phyloP scores from a whole-genome alignment of 2,113 vertebrate species.

The Onychorhynchus coronatus region DNA sequence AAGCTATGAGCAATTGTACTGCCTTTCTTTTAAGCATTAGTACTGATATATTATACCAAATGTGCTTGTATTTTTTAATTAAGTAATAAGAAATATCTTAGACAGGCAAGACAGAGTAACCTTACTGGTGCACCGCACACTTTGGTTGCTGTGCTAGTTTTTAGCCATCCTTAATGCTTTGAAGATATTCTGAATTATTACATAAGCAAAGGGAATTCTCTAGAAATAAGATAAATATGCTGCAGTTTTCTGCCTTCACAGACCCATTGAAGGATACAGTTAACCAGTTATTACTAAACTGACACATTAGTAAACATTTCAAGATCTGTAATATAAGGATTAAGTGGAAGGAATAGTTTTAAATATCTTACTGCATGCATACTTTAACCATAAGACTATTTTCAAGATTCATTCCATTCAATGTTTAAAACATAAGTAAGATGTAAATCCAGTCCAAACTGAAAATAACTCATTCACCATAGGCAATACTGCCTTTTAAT shows the following conservation, averaged over 20 bases:
- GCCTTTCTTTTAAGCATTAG: neutral
- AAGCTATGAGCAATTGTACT: neutral
- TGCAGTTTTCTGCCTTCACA: neutral
- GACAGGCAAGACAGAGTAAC: slow-evolving; percentile 55
- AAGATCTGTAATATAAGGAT: neutral
- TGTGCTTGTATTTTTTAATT: neutral
- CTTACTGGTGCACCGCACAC: slow-evolving; percentile 37
- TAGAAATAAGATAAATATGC: neutral
- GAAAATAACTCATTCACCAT: neutral
- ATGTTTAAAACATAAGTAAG: neutral
- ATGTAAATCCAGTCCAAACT: neutral
- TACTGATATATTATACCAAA: slow-evolving; percentile 49
- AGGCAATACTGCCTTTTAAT: neutral
- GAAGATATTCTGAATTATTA: neutral
- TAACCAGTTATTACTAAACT: neutral
- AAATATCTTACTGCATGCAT: neutral
- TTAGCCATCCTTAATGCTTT: slow-evolving; percentile 68
- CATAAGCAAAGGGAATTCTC: neutral
- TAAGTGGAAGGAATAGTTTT: neutral
- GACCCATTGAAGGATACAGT: neutral
- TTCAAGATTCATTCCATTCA: neutral
- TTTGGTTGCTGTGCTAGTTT: slow-evolving; percentile 4
- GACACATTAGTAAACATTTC: neutral
- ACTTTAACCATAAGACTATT: neutral
- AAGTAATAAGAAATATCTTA: neutral